Base-by-base conservation (phyloP, 2,113 vertebrate genomes). In the Tachysurus fulvidraco region DNA sequence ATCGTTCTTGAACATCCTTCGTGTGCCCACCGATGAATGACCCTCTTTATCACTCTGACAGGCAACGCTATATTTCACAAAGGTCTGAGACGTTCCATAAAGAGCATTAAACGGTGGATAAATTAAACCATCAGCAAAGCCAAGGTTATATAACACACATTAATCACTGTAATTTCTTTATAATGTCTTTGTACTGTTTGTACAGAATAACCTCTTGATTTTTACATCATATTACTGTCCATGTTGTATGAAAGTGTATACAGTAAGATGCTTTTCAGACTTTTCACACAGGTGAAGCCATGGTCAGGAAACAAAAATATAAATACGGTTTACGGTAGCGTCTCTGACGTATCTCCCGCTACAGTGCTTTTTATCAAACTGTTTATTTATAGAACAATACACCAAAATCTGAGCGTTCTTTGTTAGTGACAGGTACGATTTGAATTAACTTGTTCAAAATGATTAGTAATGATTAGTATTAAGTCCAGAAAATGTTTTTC, bases 11-110 rank as follows among this genome's bases (percentile, higher is more conserved):
- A 46, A 23, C 67, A 41, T 80, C 74, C 19, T 50, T 55, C 71
- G 25, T 46, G 65, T 71, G 52, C 52, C 52, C 36, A 71, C 62
- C 64, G 59, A 30, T 71, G 64, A 59, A 86, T 81, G 52, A 81
- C 64, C 85, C 64, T 19, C 62, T 59, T 65, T 46, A 69, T 86
- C 77, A 81, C 77, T 86, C 64, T 69, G 85, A 81, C 52, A 86
- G 64, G 36, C 64, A 7, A 12, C 36, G 52, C 46, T 69, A 16
- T 67, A 80, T 46, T 80, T 55, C 21, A 64, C 62, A 57, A 30
- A n/a, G 19, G 28, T 86, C 62, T 71, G 23, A 71, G 64, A 30
- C 21, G 23, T 81, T 54, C 52, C 30, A 86, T 59, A 59, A 69
- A 81, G 23, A 86, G 11, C 14, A 46, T 81, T 81, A 86, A 86